Conservation (phyloP, 2,888 invertebrate species). For the Clepsis dumicolana region DNA sequence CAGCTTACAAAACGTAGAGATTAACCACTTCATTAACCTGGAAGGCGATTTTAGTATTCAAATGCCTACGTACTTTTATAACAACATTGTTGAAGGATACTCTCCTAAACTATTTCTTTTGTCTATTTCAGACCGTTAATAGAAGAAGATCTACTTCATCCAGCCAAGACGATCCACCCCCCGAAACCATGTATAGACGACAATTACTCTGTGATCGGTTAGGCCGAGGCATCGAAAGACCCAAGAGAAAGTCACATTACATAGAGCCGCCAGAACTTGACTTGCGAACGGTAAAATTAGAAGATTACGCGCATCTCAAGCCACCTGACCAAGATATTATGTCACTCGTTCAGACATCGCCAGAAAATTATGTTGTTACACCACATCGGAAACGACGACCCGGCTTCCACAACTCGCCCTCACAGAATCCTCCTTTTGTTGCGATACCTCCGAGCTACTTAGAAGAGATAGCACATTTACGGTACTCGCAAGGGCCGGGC, state of each 20-base stretch:
- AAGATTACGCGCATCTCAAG: conserved; percentile 88
- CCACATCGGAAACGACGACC: conserved; percentile 95
- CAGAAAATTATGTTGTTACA: conserved; percentile 94
- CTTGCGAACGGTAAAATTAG: conserved; percentile 87
- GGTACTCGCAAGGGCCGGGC: conserved; percentile 87
- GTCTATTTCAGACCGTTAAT: conserved; percentile 70
- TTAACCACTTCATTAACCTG: background rate
- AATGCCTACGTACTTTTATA: too few relatives aligned
- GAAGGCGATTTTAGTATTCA: background rate
- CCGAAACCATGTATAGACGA: conserved; percentile 86
- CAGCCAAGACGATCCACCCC: conserved; percentile 82
- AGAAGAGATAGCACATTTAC: conserved; percentile 88
- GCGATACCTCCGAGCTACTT: conserved; percentile 92
- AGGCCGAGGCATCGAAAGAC: conserved; percentile 87
- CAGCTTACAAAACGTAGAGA: background rate
- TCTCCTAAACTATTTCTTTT: conserved; percentile 11
- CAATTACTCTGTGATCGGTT: conserved; percentile 87
- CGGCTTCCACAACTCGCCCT: conserved; percentile 95
- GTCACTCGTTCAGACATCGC: conserved; percentile 89
- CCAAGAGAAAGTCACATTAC: conserved; percentile 88
- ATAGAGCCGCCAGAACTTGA: conserved; percentile 90
- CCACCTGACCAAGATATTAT: conserved; percentile 90
- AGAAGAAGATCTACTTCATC: conserved; percentile 83
- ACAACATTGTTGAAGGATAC: background rate
- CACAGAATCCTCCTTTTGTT: conserved; percentile 95